Base-by-base conservation (phyloP, 1,140 invertebrate genomes). In the Micrasema minimum region DNA sequence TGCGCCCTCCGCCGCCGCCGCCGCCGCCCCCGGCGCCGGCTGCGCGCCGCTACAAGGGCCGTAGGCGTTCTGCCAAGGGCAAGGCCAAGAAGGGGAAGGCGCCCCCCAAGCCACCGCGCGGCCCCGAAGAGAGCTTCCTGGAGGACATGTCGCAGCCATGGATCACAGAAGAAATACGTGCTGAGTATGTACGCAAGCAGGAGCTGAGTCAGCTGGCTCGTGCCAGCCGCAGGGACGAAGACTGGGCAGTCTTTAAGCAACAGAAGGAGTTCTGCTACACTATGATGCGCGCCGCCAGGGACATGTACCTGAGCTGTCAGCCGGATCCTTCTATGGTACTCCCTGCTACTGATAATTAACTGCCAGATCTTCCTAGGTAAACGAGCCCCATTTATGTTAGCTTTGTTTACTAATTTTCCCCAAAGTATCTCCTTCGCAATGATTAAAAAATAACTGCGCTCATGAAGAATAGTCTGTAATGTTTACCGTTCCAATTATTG, bases 261-360 rank as follows among this genome's bases (percentile, higher is more conserved):
- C 80, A 81, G 68, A 75, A 79, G 22, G 79, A 80, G 20, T 79
- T 78, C 57, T 82, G 80, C 69, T 77, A 75, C 35, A 76, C 78
- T 53, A 74, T 81, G 64, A 81, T 80, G 64, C 77, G 77, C 55
- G 77, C 74, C 14, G 78, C 80, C 1, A 78, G 80, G 65, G 71
- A 71, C 57, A 76, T 77, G 48, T 79, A 79, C 45, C n/a, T n/a
- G n/a, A n/a, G n/a, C n/a, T n/a, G n/a, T n/a, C n/a, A n/a, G n/a
- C n/a, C n/a, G n/a, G n/a, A n/a, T n/a, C n/a, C n/a, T n/a, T n/a
- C n/a, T n/a, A n/a, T n/a, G n/a, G n/a, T n/a, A n/a, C n/a, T n/a
- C n/a, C n/a, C n/a, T n/a, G n/a, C n/a, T n/a, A n/a, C n/a, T n/a
- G n/a, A n/a, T n/a, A n/a, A n/a, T n/a, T n/a, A n/a, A n/a, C n/a